phyloP scores from a whole-genome alignment of 2,888 invertebrate genomes.

The Achlya flavicornis region DNA sequence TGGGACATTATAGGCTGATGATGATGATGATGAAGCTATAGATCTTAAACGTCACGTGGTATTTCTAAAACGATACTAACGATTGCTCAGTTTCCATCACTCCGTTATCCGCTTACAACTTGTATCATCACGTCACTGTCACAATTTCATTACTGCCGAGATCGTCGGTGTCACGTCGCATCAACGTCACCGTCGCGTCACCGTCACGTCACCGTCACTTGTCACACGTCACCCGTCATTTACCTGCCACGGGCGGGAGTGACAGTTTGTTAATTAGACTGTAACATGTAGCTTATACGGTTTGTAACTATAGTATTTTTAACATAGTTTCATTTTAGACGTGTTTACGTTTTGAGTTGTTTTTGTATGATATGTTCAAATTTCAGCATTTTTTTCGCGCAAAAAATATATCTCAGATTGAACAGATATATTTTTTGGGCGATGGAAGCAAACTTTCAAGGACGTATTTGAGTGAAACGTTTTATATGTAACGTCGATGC shows the following conservation, averaged over 20 bases:
- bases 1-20: no score
- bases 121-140: constrained; percentile 50
- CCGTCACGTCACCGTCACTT: constrained; percentile 35
- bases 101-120: constrained; percentile 29
- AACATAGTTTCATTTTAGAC: background rate
- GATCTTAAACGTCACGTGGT: no score
- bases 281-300: constrained; percentile 45
- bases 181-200: constrained; percentile 51
- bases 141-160: constrained; percentile 78
- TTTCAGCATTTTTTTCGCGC: no score
- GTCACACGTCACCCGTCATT: constrained; percentile 58
- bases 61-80: no score
- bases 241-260: constrained; percentile 66
- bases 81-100: background rate
- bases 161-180: constrained; percentile 53
- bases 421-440: no score
- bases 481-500: no score
- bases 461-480: no score
- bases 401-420: no score
- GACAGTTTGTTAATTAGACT: constrained; percentile 79
- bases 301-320: constrained; percentile 1
- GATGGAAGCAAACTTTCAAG: no score
- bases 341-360: background rate
- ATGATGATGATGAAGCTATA: no score
- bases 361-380: no score